These are phyloP conservation scores for Harlomillsia oculata DNA, from an alignment of 1,140 invertebrate species.

Conservation along the genomic window DNA sequence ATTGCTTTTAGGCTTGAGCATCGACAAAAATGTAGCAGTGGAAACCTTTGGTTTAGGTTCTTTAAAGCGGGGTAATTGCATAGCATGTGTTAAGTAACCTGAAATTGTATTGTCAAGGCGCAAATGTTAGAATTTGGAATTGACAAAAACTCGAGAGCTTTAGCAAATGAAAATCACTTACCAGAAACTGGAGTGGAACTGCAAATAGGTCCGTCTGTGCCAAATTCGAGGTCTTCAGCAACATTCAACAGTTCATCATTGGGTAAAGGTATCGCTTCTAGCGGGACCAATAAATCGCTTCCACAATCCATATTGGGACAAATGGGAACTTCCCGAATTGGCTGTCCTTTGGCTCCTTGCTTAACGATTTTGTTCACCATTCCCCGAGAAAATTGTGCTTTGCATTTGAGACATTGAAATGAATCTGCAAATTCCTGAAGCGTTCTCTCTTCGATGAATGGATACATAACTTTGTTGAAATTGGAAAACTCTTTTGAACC, in stretches of 20 bases:
- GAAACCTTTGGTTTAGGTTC: too few species aligned
- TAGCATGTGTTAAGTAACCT: too few species aligned
- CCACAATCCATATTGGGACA: conserved; percentile 27
- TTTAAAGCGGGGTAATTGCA: too few species aligned
- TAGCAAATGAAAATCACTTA: conserved; percentile 7
- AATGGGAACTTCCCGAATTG: conserved; percentile 21
- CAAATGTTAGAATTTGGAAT: too few species aligned
- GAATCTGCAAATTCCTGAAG: conserved; percentile 31
- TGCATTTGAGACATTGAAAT: conserved; percentile 27
- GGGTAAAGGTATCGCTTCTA: conserved; percentile 25
- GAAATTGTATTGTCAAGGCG: too few species aligned
- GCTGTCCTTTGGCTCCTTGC: conserved; percentile 12
- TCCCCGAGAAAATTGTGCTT: conserved; percentile 24
- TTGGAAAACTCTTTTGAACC: conserved; percentile 18
- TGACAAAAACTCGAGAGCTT: too few species aligned
- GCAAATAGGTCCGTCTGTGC: neutral
- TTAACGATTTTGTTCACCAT: conserved; percentile 22
- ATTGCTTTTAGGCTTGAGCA: too few species aligned
- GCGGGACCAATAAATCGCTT: conserved; percentile 20
- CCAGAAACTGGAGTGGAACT: conserved; percentile 24
- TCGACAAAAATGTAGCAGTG: too few species aligned
- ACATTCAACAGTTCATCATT: conserved; percentile 29
- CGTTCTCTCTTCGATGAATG: conserved; percentile 16
- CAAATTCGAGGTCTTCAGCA: neutral
- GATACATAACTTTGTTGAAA: conserved; percentile 19